Base-by-base conservation (phyloP, 2,113 vertebrate species). In the Anseranas semipalmata region DNA sequence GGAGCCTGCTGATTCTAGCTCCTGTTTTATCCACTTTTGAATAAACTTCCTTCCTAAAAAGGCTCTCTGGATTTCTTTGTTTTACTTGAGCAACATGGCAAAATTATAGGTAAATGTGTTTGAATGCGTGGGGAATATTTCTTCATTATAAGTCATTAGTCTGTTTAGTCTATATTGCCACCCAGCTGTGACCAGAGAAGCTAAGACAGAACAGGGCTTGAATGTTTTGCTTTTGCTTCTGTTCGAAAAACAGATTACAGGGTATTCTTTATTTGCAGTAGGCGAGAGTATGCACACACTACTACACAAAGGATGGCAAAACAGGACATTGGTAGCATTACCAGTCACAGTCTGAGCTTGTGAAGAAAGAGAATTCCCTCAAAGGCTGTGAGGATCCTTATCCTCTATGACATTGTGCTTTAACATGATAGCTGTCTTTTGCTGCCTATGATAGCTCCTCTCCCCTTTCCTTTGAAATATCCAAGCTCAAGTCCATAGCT, bases 131-230 rank as follows among this genome's bases (percentile, higher is more conserved):
- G 32, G 50, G 28, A 92, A 68, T 74, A 73, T 50, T 77, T 90
- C 68, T 92, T 87, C 65, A 39, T 59, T 84, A 35, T 13, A 67
- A 84, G 56, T 71, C 68, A 81, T 94, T 92, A 91, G 83, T 93
- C 63, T 90, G 46, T 85, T 62, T 88, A 82, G 92, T 92, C 84
- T 95, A 33, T 85, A 95, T 92, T 96, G 94, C 91, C 93, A 85
- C 89, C 84, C 94, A 95, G 76, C 89, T 97, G 95, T 96, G 94
- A 81, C 91, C 60, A 95, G 80, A 96, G 89, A 95, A 92, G 63
- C 43, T 52, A 58, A 81, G 59, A 83, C 48, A 59, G 56, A 63
- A 55, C 68, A 86, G 15, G 55, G 19, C 33, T 90, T 62, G 63
- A 90, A 83, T 80, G 86, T 84, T 92, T 92, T 89, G 24, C 37